Base-by-base conservation (phyloP, 2,113 vertebrate genomes). In the Callaeas wilsoni region DNA sequence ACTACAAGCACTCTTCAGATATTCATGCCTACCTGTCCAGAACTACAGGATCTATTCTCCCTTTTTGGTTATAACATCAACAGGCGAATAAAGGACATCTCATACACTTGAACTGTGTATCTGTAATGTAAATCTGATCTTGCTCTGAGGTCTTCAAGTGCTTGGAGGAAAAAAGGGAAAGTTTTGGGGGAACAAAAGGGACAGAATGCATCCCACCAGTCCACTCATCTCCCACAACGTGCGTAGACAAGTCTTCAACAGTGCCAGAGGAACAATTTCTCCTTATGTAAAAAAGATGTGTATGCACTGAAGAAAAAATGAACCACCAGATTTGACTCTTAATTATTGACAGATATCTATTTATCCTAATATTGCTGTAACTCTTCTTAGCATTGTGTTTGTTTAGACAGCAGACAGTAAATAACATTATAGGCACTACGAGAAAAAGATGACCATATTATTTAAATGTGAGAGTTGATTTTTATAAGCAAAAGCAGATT, bases 121-220 rank as follows among this genome's bases (percentile, higher is more conserved):
- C 25, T 8, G 2, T n/a, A 46, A 47, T 25, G 8, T 42, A 82
- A 78, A 82, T 23, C 39, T 70, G 19, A 39, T 55, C 18, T 63
- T 49, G 25, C 13, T 89, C 29, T 53, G 7, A 63, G 13, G 19
- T 67, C 52, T 89, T 64, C 33, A 81, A 29, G 22, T 63, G 12
- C 67, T 62, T 67, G 19, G 13, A 13, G 19, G 16, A 8, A 26
- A 35, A 83, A 87, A 65, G 1, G 3, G 26, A n/a, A 39, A 62
- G 9, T 19, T 9, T 16, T 8, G 1, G 4, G 22, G 4, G 1
- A 1, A 8, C 5, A 42, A 57, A 46, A 3, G 10, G 4, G 10
- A 39, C 14, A 60, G 55, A 64, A 69, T 7, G 3, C 14, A 78
- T 47, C 5, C 6, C 37, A 59, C 4, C 12, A n/a, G 12, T 41